Conservation (phyloP, 2,113 vertebrate genomes). For the Taxidea taxus region DNA sequence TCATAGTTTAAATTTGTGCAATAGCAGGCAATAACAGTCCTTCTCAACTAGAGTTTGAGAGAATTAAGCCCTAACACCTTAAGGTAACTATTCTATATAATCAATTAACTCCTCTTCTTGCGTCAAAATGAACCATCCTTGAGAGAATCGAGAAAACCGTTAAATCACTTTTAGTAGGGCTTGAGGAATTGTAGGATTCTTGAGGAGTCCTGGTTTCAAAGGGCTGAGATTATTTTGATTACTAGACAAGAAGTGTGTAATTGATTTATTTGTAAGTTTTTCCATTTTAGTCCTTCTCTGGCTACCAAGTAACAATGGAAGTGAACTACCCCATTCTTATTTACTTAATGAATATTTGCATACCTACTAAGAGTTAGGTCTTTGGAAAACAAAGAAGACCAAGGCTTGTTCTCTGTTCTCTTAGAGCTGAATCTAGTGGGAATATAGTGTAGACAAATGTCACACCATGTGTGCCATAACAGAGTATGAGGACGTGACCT, state of each 20-base stretch:
- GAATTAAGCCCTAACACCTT: neutral
- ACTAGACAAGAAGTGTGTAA: neutral
- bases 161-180: neutral
- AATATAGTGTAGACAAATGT: neutral
- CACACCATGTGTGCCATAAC: neutral
- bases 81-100: neutral
- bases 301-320: neutral
- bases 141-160: neutral
- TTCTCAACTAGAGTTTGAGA: neutral
- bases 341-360: conserved; percentile 31
- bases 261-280: conserved; percentile 24
- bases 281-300: neutral
- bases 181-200: neutral
- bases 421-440: neutral
- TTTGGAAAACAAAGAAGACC: neutral
- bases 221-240: neutral
- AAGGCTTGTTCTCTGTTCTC: neutral
- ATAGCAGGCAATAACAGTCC: neutral
- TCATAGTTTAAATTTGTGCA: neutral
- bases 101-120: neutral
- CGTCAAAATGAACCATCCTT: neutral
- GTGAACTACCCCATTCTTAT: neutral
- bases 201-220: neutral
- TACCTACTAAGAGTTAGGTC: neutral
- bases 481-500: neutral